Evolutionary conservation across 2,888 invertebrate genomes (phyloP).

Genomic region (Clusia tigrina): DNA sequence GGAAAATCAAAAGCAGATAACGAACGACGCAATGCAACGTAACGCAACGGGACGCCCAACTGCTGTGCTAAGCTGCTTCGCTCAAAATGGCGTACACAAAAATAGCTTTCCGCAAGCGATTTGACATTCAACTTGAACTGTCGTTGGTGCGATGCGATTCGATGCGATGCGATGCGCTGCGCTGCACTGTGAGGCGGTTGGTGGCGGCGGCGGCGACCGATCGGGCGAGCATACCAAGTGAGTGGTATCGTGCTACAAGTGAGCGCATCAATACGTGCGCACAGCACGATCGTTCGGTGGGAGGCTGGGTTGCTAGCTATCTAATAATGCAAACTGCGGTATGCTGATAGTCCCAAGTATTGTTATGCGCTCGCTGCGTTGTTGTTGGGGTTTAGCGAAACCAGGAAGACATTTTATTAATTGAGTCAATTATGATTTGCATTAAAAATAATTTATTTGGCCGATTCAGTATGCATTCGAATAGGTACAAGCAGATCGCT

Average conservation of each 20-base stretch:
- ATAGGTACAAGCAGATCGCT: too few relatives aligned
- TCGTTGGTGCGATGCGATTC: slow-evolving; percentile 25
- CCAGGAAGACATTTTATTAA: not conserved
- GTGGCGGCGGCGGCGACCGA: not conserved
- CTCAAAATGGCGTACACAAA: slow-evolving; percentile 45
- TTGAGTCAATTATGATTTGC: not conserved
- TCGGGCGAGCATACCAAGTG: too few relatives aligned
- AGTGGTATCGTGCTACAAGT: not conserved
- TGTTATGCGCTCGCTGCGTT: not conserved
- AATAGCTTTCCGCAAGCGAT: slow-evolving; percentile 16
- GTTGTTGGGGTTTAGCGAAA: not conserved
- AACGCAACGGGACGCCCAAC: slow-evolving; percentile 32
- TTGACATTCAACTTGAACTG: slow-evolving; percentile 58
- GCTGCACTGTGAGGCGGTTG: too few relatives aligned
- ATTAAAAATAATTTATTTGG: not conserved
- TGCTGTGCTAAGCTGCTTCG: too few relatives aligned
- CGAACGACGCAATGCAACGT: not conserved
- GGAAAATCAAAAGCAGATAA: slow-evolving; percentile 17
- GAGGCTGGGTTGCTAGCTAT: too few relatives aligned
- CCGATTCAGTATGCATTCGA: too few relatives aligned
- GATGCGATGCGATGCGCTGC: slow-evolving; percentile 16
- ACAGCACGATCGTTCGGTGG: too few relatives aligned
- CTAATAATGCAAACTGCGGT: too few relatives aligned
- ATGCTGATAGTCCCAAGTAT: too few relatives aligned
- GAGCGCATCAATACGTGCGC: too few relatives aligned